Percentiles rank a stretch among this genome's conserved stretches.
Conservation (phyloP, 2,113 vertebrate genomes). For the Athene noctua region DNA sequence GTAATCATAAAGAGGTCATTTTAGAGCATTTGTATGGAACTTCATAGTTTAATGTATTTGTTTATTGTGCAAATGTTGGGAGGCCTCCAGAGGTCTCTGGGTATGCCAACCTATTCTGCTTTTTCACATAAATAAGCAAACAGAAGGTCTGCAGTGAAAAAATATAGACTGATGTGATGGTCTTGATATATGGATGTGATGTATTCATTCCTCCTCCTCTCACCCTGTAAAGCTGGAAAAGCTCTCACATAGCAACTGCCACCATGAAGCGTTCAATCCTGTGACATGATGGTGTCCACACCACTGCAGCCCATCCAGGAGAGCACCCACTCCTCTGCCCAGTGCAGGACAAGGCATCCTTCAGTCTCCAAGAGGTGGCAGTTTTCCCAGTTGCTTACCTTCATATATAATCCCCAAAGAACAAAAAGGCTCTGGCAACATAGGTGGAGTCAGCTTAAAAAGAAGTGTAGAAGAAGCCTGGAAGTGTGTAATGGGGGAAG, state of each 20-base stretch:
- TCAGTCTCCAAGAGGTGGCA: not conserved
- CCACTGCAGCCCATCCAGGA: not conserved
- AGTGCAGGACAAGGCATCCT: not conserved
- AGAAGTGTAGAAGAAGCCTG: not conserved
- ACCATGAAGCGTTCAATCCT: fast-evolving
- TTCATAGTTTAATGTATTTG: not conserved
- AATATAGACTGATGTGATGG: not conserved
- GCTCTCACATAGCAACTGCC: not conserved
- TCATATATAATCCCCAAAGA: not conserved
- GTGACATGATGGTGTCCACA: not conserved
- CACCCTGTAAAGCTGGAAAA: not conserved
- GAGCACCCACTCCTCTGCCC: fast-evolving
- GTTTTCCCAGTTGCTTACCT: not conserved
- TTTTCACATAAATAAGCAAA: not conserved
- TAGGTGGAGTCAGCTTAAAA: not conserved
- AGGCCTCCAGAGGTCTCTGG: not conserved
- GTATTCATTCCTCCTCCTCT: not conserved
- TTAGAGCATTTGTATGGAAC: not conserved
- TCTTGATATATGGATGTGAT: not conserved
- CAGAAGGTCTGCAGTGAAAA: not conserved
- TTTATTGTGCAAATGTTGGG: not conserved
- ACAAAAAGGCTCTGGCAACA: not conserved
- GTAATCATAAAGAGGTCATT: not conserved
- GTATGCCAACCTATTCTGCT: not conserved
- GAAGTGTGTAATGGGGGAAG: not conserved